Evolutionary conservation across 2,797 vertebrate species (phyloP).

Genomic region (Trematomus bernacchii): DNA sequence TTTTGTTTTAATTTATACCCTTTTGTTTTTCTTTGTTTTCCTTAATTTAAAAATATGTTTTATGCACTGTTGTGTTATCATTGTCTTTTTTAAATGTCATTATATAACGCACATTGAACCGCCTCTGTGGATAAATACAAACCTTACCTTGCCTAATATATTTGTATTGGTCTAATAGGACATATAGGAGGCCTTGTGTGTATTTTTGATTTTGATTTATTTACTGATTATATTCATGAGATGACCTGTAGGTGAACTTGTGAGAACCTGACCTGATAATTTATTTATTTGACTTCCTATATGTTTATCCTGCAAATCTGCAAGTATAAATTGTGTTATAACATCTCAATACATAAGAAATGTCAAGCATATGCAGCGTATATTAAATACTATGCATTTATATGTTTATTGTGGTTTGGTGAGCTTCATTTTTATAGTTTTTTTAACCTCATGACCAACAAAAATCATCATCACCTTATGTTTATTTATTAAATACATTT

Average conservation of each 20-base stretch:
- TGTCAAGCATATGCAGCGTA: not conserved
- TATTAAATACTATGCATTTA: not conserved
- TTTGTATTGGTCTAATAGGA: too few relatives aligned
- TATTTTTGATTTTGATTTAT: too few relatives aligned
- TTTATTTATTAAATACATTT: slow-evolving; percentile 9
- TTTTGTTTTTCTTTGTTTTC: too few relatives aligned
- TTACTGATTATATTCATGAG: not conserved
- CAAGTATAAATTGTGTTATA: not conserved
- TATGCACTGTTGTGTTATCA: too few relatives aligned
- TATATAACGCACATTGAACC: too few relatives aligned
- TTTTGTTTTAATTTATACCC: too few relatives aligned
- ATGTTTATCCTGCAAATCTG: too few relatives aligned
- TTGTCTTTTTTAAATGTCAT: too few relatives aligned
- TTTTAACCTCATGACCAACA: not conserved
- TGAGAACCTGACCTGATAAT: not conserved
- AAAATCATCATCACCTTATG: not conserved
- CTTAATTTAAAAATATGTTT: too few relatives aligned
- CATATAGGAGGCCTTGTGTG: too few relatives aligned
- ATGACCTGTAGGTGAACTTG: not conserved
- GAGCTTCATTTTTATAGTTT: slow-evolving; percentile 1
- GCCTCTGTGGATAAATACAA: too few relatives aligned
- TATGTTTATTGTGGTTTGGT: not conserved
- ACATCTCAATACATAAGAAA: not conserved
- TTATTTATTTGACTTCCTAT: not conserved
- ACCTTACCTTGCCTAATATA: too few relatives aligned